Evolutionary conservation across 1,140 invertebrate species (phyloP), one percentile per base, ranked within the genome.

Genomic region (Drosophila ercepeae): DNA sequence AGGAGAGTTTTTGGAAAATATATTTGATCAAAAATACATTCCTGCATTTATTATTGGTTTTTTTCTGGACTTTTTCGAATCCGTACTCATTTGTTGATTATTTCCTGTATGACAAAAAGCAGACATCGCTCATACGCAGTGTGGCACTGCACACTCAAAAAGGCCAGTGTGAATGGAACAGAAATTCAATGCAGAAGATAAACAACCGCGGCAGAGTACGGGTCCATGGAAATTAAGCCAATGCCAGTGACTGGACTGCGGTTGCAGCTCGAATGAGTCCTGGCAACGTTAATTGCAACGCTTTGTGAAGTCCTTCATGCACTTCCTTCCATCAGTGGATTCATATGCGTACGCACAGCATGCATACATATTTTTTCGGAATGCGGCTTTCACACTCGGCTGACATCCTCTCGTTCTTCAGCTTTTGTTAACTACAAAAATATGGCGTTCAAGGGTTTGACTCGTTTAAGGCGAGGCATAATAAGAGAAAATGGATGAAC

Each of bases 201-300:
- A 63, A 64, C 60, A 45, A 54, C 44, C 34, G 29, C 27, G 36
- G 45, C 53, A 50, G 59, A 54, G 61, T 23, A 7, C 34, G 57
- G 60, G 55, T 71, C 67, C 81, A 86, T 86, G 81, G 72, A 84
- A 84, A 84, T 84, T 84, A 86, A 84, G 81, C 81, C 79, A 86
- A 86, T 79, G 63, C 79, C 79, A 86, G 67, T 74, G 72, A 65
- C 71, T 75, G 71, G 82, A 81, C 79, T 84, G 81, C 76, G 81
- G 81, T 81, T 86, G 76, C 81, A 64, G 76, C 71, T 79, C 75
- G 75, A 78, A 82, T 84, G 75, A 64, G 67, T 60, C 78, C 78
- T 72, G 58, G 76, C 68, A 58, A 84, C 81, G 79, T 84, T 84
- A 84, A 84, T 84, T 84, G 79, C 79, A 86, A 61, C 75, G 79